Conservation (phyloP, 2,888 invertebrate genomes). For the Plebejus argus region DNA sequence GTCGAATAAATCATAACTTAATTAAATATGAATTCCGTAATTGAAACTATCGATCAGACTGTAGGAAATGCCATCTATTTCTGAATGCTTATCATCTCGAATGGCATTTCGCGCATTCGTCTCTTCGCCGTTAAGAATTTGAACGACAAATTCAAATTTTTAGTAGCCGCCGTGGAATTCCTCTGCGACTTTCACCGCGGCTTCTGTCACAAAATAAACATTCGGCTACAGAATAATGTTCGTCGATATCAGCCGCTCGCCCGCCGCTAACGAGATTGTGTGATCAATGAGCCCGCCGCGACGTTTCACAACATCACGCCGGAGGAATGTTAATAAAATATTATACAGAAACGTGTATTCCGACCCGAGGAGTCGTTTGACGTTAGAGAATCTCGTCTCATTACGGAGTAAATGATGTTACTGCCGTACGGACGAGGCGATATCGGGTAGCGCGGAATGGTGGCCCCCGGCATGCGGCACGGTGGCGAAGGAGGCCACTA, state of each 20-base stretch:
- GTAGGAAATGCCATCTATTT: slow-evolving; percentile 8
- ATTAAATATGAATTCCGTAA: slow-evolving; percentile 24
- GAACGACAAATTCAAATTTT: not conserved
- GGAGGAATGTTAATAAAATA: slow-evolving; percentile 24
- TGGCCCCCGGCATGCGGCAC: slow-evolving; percentile 62
- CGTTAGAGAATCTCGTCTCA: slow-evolving; percentile 18
- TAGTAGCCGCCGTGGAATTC: not conserved
- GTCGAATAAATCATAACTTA: slow-evolving; percentile 4
- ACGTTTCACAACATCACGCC: slow-evolving; percentile 24
- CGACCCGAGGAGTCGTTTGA: not conserved
- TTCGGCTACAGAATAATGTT: slow-evolving; percentile 14
- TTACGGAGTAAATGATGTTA: slow-evolving; percentile 22
- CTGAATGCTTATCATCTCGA: not conserved
- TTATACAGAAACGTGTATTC: slow-evolving; percentile 9
- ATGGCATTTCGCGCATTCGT: not conserved
- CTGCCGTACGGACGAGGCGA: slow-evolving; percentile 24
- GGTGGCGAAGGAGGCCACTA: slow-evolving; percentile 79
- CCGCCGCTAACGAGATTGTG: slow-evolving; percentile 5
- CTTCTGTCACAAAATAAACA: slow-evolving; percentile 17
- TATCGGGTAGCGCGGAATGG: slow-evolving; percentile 57
- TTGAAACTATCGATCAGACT: slow-evolving; percentile 7
- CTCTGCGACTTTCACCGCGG: not conserved
- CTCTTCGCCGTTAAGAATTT: not conserved
- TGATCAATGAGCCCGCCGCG: slow-evolving; percentile 23
- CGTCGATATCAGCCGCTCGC: not conserved